Base-by-base conservation (phyloP, 2,888 invertebrate genomes). In the Hydroisotoma schaefferi region DNA sequence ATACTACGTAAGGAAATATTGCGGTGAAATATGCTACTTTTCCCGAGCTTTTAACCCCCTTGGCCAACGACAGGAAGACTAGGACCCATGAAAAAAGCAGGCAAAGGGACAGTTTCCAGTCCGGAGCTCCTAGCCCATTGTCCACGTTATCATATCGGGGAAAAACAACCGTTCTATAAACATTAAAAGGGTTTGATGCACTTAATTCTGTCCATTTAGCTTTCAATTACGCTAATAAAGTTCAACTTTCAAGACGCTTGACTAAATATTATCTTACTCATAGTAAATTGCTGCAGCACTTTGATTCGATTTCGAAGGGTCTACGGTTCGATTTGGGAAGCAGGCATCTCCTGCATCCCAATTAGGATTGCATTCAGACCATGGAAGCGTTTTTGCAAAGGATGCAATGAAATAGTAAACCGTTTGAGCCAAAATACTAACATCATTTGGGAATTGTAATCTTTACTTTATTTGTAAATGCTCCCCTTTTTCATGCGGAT, bases 21-120 rank as follows among this genome's bases (percentile, higher is more conserved):
- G 93, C 92, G 15, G 93, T 84, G 77, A 94, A 89, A 77, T 93
- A 94, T 0, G 93, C 85, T 0, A 86, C 87, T 77, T 88, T 89
- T 47, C 90, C 89, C 0, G 88, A 85, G 73, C 87, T 87, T 75
- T 85, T 85, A 1, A 89, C 87, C 10, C 88, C 88, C 65, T 82
- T 83, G 18, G 85, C 80, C 47, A 88, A 84, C 55, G 87, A 84
- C 5, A 84, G 70, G 74, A 86, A 88, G 33, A 87, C 84, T 1
- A 84, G 75, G 2, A 83, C 53, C 89, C 89, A 90, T 0, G 87
- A 81, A 1, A 79, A 78, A 2, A 87, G 75, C 4, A 90, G 78
- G 57, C 86, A 84, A 0, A 87, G 71, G 0, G 84, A 80, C 25
- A 89, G 77, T 74, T 84, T 81, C 86, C 87, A 87, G 53, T 86